Evolutionary conservation across 2,797 vertebrate species (phyloP), one percentile per base, ranked within the genome.

Genomic region (Enteromius mattozi): DNA sequence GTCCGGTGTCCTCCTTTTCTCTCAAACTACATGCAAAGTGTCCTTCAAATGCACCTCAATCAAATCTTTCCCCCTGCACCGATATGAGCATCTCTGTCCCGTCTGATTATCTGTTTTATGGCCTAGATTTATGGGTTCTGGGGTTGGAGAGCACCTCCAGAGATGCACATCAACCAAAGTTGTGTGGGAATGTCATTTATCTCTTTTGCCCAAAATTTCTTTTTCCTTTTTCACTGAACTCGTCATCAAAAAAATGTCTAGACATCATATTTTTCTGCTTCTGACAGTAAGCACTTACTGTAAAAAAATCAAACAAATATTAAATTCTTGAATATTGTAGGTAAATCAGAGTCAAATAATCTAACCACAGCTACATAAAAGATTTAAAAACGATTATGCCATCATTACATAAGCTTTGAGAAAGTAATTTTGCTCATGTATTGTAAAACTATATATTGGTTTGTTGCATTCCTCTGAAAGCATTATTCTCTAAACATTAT

Each of bases 11-110:
- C 56, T 78, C 35, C 16, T 54, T 87, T 86, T 69, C 51, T 71
- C 49, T 35, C 65, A 49, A 71, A 68, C 30, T 47, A 45, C 79
- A 85, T 87, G 81, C 82, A 85, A 86, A 85, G 56, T 33, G 85
- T 77, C 83, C 86, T 87, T 87, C 74, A 85, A 71, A 69, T 82
- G 42, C 45, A 81, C 56, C 56, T 81, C 68, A 81, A 78, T 78
- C 54, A 78, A 47, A 82, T 84, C 2, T 56, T 13, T 61, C 66
- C 68, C 13, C 51, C 54, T 21, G 37, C 21, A 45, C 54, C 33
- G 51, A 68, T 47, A 82, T 81, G 54, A 77, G 42, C 42, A 49
- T 30, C 71, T 37, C 72, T 42, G 47, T 76, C 13, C 35, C 33
- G 4, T 65, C 54, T 77, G 69, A 80, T 80, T 54, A 76, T 80